Conservation (phyloP, 2,888 invertebrate species). For the Temnothorax rugatulus region DNA sequence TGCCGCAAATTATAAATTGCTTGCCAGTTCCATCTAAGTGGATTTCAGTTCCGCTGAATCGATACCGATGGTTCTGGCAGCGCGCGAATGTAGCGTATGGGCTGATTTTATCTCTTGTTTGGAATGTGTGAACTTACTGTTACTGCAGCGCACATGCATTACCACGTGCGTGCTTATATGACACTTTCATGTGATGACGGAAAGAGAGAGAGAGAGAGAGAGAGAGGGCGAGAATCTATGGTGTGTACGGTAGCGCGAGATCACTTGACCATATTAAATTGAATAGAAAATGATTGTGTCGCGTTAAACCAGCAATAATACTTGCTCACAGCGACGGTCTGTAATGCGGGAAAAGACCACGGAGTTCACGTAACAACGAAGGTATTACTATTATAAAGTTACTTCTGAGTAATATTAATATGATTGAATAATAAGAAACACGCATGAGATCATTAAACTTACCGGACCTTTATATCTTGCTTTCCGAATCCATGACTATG, state of each 20-base stretch:
- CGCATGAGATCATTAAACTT: conserved; percentile 38
- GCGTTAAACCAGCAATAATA: neutral
- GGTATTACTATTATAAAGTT: neutral
- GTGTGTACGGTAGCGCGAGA: conserved; percentile 81
- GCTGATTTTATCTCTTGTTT: conserved; percentile 64
- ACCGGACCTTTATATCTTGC: conserved; percentile 35
- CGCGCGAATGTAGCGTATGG: conserved; percentile 79
- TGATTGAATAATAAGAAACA: neutral
- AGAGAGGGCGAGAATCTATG: conserved; percentile 57
- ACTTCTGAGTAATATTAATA: neutral
- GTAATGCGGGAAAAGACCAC: neutral
- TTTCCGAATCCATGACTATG: neutral
- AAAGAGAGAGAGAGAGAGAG: conserved; percentile 27
- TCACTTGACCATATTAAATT: conserved; percentile 78
- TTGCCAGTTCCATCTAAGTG: conserved; percentile 64
- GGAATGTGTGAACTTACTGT: conserved; percentile 34
- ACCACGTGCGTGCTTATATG: conserved; percentile 66
- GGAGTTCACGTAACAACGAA: neutral
- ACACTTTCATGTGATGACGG: conserved; percentile 52
- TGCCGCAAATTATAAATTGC: conserved; percentile 65
- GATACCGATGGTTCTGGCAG: conserved; percentile 76
- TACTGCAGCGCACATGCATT: conserved; percentile 42
- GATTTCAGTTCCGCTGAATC: conserved; percentile 9
- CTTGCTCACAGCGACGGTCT: neutral
- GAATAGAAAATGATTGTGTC: neutral